phyloP scores from a whole-genome alignment of 2,113 vertebrate genomes.

The Pristiophorus japonicus region DNA sequence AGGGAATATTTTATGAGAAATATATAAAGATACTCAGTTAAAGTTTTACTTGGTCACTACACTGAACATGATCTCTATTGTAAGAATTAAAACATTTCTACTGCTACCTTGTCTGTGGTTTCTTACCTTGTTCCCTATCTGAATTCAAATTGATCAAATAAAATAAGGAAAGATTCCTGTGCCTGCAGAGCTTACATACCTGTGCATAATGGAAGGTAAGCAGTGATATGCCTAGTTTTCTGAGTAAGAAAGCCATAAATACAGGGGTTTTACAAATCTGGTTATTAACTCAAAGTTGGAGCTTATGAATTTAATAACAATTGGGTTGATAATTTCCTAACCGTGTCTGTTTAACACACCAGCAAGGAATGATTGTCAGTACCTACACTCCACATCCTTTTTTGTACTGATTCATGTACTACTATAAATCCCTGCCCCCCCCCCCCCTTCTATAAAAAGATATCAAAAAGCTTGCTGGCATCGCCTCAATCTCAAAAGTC shows the following conservation, averaged over 20 bases:
- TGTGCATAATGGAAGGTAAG: background rate
- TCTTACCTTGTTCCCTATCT: background rate
- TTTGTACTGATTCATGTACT: too few relatives aligned
- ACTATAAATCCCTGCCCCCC: too few relatives aligned
- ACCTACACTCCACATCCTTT: background rate
- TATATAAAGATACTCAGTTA: background rate
- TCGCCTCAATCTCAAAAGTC: background rate
- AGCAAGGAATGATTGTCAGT: background rate
- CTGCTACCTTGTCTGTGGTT: background rate
- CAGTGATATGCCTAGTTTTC: too few relatives aligned
- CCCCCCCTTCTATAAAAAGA: background rate
- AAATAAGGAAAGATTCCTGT: background rate
- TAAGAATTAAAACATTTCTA: background rate
- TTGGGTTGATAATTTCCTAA: background rate
- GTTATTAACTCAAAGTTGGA: background rate
- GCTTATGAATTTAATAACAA: background rate
- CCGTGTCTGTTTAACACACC: background rate
- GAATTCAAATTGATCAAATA: background rate
- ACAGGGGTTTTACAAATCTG: background rate
- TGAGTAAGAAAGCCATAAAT: background rate
- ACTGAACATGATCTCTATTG: constrained; percentile 13
- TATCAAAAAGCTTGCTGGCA: background rate
- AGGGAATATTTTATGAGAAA: constrained; percentile 11
- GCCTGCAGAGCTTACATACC: background rate
- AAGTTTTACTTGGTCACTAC: background rate